Conservation (phyloP, 2,113 vertebrate species). For the Alexandromys fortis region DNA sequence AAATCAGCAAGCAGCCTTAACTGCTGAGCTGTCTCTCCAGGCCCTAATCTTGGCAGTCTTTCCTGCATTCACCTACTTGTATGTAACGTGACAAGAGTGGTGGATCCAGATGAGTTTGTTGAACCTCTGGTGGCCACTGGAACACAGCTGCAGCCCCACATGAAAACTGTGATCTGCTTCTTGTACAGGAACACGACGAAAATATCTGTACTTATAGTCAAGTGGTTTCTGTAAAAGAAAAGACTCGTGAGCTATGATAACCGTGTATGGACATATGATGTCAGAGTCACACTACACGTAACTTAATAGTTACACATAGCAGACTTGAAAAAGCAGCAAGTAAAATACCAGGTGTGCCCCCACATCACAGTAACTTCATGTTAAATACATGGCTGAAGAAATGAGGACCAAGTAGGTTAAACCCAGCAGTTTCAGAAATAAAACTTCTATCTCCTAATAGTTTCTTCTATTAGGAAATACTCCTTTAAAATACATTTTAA, state of each 20-base stretch:
- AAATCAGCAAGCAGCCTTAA: not conserved
- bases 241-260: not conserved
- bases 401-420: not conserved
- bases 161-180: constrained; percentile 97
- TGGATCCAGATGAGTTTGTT: constrained; percentile 98
- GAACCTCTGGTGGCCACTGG: constrained; percentile 94
- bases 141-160: constrained; percentile 94
- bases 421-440: not conserved
- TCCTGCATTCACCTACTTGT: constrained; percentile 88
- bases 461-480: not conserved
- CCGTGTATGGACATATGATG: no score
- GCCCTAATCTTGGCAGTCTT: not conserved
- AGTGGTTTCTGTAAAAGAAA: constrained; percentile 89
- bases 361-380: not conserved
- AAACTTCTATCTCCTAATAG: not conserved
- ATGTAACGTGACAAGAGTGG: constrained; percentile 97
- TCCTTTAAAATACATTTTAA: not conserved
- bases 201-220: constrained; percentile 95
- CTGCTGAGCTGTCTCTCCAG: not conserved
- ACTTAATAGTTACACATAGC: not conserved
- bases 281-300: not conserved
- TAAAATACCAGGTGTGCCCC: not conserved
- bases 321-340: not conserved
- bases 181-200: constrained; percentile 91
- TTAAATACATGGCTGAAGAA: not conserved